A percentile compares a stretch with the other conserved stretches of the same genome.
Conservation (phyloP, 2,888 invertebrate genomes). For the Latheticus oryzae region DNA sequence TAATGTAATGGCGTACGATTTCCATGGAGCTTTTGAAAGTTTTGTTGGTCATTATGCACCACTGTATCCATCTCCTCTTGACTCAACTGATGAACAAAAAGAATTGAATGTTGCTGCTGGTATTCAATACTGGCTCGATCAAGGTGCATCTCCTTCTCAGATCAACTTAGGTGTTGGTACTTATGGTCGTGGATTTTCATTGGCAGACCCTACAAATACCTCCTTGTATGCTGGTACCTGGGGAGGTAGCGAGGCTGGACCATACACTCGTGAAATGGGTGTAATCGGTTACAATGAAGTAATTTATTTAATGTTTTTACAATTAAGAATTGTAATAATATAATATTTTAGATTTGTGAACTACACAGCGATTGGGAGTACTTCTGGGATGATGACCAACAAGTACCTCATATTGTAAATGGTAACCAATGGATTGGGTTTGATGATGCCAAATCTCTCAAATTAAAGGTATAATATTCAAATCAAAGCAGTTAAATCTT, state of each 20-base stretch:
- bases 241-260: constrained; percentile 72
- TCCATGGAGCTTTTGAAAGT: constrained; percentile 75
- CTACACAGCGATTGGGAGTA: constrained; percentile 68
- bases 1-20: constrained; percentile 66
- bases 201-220: constrained; percentile 64
- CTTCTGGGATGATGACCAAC: constrained; percentile 68
- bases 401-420: constrained; percentile 73
- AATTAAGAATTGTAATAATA: too few relatives aligned
- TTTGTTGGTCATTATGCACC: constrained; percentile 76
- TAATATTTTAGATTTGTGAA: too few relatives aligned
- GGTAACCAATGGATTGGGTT: constrained; percentile 77
- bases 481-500: too few relatives aligned
- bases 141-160: constrained; percentile 71
- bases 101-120: constrained; percentile 42
- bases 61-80: constrained; percentile 67
- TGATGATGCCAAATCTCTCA: constrained; percentile 71
- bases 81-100: constrained; percentile 54
- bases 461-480: constrained; percentile 68
- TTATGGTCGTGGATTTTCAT: constrained; percentile 76
- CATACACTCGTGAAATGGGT: constrained; percentile 68
- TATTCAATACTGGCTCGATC: constrained; percentile 66
- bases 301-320: background rate
- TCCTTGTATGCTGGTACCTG: constrained; percentile 69
- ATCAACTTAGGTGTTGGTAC: constrained; percentile 76
- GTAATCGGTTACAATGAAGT: constrained; percentile 81